phyloP scores from a whole-genome alignment of 1,140 invertebrate species.

The Cotesia vestalis region DNA sequence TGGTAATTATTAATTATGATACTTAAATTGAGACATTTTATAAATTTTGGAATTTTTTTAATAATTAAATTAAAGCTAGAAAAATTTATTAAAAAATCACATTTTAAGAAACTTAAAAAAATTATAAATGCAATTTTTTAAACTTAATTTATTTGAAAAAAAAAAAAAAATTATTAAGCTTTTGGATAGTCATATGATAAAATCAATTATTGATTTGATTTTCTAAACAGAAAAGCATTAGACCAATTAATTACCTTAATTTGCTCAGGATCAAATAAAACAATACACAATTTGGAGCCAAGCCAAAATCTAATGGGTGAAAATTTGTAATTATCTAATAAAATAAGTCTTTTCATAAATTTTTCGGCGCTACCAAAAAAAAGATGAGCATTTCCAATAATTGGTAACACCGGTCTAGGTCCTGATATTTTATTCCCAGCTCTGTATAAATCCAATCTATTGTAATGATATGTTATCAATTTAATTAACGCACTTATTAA shows the following conservation, averaged over 20 bases:
- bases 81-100: no score
- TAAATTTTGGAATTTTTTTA: no score
- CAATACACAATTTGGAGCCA: constrained; percentile 53
- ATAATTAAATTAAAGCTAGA: no score
- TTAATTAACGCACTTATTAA: constrained; percentile 28
- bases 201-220: background rate
- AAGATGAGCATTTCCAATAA: constrained; percentile 69
- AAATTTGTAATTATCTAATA: constrained; percentile 40
- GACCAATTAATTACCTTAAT: constrained; percentile 53
- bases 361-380: constrained; percentile 63
- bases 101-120: no score
- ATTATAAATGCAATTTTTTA: no score
- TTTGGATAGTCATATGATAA: no score
- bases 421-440: constrained; percentile 61
- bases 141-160: no score
- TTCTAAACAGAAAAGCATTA: constrained; percentile 12
- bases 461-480: constrained; percentile 34
- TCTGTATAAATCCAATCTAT: constrained; percentile 45
- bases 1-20: no score
- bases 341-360: constrained; percentile 39
- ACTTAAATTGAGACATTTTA: no score
- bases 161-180: no score
- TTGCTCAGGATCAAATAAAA: constrained; percentile 62
- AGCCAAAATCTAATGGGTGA: constrained; percentile 53
- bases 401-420: constrained; percentile 63